phyloP scores from a whole-genome alignment of 1,140 invertebrate species.

The Tenebrio molitor region DNA sequence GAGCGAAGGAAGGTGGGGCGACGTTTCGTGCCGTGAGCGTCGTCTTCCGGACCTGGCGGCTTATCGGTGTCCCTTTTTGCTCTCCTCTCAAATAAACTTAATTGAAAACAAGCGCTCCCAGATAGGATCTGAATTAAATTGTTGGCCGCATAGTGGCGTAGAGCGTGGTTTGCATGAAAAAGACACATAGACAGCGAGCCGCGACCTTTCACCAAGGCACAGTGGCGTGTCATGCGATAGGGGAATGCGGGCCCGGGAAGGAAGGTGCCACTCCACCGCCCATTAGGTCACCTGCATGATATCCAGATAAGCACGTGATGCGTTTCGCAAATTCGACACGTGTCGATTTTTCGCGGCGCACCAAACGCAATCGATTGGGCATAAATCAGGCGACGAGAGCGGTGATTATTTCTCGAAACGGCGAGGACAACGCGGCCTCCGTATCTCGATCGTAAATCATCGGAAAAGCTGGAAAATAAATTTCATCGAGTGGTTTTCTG shows the following conservation, averaged over 20 bases:
- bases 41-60: no score
- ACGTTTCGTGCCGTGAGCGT: no score
- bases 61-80: conserved; percentile 21
- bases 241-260: conserved; percentile 50
- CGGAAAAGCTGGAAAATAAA: conserved; percentile 39
- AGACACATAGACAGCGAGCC: conserved; percentile 40
- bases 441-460: conserved; percentile 34
- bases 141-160: conserved; percentile 52
- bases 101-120: conserved; percentile 57
- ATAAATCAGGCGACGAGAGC: conserved; percentile 22
- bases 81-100: conserved; percentile 51
- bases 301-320: conserved; percentile 30
- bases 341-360: not conserved
- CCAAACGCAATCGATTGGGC: no score
- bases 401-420: conserved; percentile 32
- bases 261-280: conserved; percentile 37
- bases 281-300: conserved; percentile 48
- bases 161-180: conserved; percentile 58
- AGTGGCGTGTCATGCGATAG: conserved; percentile 49
- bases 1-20: no score
- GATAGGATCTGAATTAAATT: conserved; percentile 60
- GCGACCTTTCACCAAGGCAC: conserved; percentile 52
- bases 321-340: conserved; percentile 3
- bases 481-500: conserved; percentile 29
- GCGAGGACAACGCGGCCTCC: conserved; percentile 34